phyloP scores from a whole-genome alignment of 2,113 vertebrate species.

The Plecturocebus donacophilus region DNA sequence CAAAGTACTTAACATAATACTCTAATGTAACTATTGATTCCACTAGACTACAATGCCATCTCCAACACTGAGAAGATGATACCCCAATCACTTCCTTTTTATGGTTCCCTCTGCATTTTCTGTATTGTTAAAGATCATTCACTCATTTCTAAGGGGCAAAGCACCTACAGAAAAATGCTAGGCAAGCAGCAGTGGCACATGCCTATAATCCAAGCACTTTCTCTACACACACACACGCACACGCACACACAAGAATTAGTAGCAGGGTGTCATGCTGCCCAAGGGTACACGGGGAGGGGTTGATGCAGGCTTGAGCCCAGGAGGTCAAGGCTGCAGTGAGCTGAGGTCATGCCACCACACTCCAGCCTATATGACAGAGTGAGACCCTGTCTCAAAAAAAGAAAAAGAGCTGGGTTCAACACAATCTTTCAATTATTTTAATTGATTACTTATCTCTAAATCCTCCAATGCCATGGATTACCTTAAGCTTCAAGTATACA shows the following conservation, averaged over 20 bases:
- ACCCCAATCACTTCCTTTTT: background rate
- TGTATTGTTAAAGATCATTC: background rate
- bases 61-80: background rate
- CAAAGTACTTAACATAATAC: background rate
- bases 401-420: background rate
- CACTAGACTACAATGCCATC: background rate
- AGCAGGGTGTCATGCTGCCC: no score
- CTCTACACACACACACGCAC: no score
- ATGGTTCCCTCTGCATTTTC: background rate
- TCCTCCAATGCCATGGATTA: background rate
- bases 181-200: background rate
- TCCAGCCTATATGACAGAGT: no score
- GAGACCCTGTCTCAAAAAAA: background rate
- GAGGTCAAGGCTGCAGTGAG: no score
- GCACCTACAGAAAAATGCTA: background rate
- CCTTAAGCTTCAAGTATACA: background rate
- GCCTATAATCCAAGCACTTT: no score
- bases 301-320: no score
- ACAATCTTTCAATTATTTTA: background rate
- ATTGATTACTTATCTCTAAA: constrained; percentile 45
- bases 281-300: no score
- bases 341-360: no score
- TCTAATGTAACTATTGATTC: background rate
- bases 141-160: background rate
- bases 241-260: no score